Evolutionary conservation across 2,888 invertebrate species (phyloP).

Genomic region (Hirtodrosophila confusa): DNA sequence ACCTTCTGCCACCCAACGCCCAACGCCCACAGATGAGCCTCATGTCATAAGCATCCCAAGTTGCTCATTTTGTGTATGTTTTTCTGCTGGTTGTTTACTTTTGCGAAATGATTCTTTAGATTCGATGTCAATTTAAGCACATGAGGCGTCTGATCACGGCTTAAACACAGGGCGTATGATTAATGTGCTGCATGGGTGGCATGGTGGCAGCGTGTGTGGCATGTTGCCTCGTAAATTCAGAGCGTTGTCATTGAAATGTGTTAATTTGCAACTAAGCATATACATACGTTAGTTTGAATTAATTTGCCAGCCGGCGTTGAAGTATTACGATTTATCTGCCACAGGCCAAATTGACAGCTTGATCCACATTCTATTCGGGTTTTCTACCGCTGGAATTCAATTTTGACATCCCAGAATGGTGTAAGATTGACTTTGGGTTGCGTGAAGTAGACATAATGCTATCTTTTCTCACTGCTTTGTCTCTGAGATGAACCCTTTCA

Average conservation of each 20-base stretch:
- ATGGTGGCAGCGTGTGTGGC: background rate
- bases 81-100: slow-evolving; percentile 20
- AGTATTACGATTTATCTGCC: background rate
- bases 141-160: slow-evolving; percentile 36
- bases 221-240: slow-evolving; percentile 3
- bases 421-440: slow-evolving; percentile 3
- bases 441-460: slow-evolving; percentile 12
- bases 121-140: slow-evolving; percentile 53
- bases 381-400: slow-evolving; percentile 25
- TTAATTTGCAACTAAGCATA: slow-evolving; percentile 33
- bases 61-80: slow-evolving; percentile 18
- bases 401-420: slow-evolving; percentile 10
- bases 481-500: slow-evolving; percentile 52
- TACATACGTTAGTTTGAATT: slow-evolving; percentile 14
- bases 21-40: slow-evolving; percentile 3
- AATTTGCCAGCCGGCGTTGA: slow-evolving; percentile 11
- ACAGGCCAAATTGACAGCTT: slow-evolving; percentile 22
- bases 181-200: slow-evolving; percentile 46
- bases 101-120: slow-evolving; percentile 43
- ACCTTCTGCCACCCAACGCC: no score
- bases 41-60: slow-evolving; percentile 7
- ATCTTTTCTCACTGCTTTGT: slow-evolving; percentile 12
- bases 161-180: slow-evolving; percentile 63
- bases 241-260: slow-evolving; percentile 32
- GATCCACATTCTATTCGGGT: slow-evolving; percentile 7